Evolutionary conservation across 2,888 invertebrate species (phyloP).

Genomic region (Acrobasis consociella): DNA sequence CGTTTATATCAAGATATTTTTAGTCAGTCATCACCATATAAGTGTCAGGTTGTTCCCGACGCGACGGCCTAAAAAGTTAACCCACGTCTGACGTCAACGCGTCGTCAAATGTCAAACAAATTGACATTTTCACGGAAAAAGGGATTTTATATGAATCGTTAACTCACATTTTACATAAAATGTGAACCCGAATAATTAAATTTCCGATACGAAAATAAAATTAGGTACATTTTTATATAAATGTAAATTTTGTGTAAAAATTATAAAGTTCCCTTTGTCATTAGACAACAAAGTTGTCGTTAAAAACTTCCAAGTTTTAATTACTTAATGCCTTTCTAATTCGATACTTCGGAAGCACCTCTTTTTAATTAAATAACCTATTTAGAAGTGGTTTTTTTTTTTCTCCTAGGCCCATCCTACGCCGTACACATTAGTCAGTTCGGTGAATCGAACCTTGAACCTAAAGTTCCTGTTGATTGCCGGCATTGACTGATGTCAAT

Average conservation of each 20-base stretch:
- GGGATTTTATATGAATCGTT: background rate
- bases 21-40: constrained; percentile 3
- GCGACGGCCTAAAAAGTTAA: constrained; percentile 9
- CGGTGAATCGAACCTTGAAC: constrained; percentile 13
- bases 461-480: constrained; percentile 14
- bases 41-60: constrained; percentile 5
- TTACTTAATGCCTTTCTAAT: too few species aligned
- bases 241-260: too few species aligned
- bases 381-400: too few species aligned
- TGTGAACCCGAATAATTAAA: background rate
- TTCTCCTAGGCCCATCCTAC: too few species aligned
- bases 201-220: background rate
- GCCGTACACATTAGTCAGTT: background rate
- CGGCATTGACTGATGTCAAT: constrained; percentile 19
- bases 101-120: constrained; percentile 8
- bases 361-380: too few species aligned
- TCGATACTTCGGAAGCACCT: too few species aligned
- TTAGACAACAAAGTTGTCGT: too few species aligned
- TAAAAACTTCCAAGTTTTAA: too few species aligned
- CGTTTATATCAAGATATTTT: background rate
- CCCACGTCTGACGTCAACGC: constrained; percentile 10
- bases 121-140: constrained; percentile 10
- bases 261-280: background rate
- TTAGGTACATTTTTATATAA: background rate
- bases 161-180: background rate